These are phyloP conservation scores for Aplodontia rufa DNA, from an alignment of 2,113 vertebrate genomes.

Conservation along the genomic window DNA sequence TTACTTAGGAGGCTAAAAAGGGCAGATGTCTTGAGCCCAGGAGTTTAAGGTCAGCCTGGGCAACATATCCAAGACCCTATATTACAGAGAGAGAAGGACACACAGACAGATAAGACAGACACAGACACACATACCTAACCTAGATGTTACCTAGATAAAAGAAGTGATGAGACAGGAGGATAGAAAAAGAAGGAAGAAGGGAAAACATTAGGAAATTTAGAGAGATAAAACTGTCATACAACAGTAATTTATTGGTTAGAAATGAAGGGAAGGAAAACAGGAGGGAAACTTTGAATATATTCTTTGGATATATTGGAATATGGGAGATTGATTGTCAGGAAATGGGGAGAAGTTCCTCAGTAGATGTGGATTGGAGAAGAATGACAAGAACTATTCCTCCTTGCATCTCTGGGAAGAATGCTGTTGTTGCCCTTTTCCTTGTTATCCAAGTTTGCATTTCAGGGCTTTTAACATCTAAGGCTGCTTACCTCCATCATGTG, in stretches of 20 bases:
- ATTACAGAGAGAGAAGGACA: background rate
- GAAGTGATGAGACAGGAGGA: background rate
- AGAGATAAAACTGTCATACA: background rate
- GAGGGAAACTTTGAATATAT: background rate
- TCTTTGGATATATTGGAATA: background rate
- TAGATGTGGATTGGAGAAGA: background rate
- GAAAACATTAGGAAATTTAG: background rate
- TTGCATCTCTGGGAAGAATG: background rate
- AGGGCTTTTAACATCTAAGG: background rate
- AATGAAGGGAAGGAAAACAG: background rate
- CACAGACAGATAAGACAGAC: background rate
- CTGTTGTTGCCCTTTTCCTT: background rate
- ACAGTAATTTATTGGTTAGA: conserved; percentile 3
- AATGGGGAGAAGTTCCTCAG: background rate
- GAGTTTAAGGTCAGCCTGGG: background rate
- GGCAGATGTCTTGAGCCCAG: background rate
- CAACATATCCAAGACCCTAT: background rate
- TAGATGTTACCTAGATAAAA: background rate
- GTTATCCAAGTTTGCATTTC: background rate
- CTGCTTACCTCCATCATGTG: background rate
- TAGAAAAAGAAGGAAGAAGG: background rate
- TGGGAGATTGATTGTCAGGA: background rate
- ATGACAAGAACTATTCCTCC: background rate
- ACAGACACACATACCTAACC: background rate
- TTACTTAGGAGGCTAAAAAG: background rate